Base-by-base conservation (phyloP, 37 sponge, comb jelly and placozoan species). In the Geodia barretti region DNA sequence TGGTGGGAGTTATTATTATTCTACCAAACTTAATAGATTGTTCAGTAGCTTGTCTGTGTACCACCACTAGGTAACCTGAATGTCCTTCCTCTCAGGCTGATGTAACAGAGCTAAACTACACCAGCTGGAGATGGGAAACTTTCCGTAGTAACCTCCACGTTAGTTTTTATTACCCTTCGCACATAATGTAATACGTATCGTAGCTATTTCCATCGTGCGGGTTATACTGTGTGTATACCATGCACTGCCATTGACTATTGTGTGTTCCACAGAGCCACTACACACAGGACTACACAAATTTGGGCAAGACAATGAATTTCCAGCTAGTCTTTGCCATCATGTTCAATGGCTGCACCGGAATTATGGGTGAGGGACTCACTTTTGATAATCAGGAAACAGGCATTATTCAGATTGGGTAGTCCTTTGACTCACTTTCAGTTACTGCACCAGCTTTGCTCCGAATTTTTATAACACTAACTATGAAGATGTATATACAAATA, bases 341-440 rank as follows among this genome's bases (percentile, higher is more conserved):
- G 73, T 98, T 98, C 91, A 98, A 93, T 72, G 98, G 98, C 32
- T 93, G 86, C 79, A 96, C 97, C 36, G 98, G 98, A 26, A 93
- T 98, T 23, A 95, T 95, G 89, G 95, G 95, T 95, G 21, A 64
- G 83, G 68, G n/a, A n/a, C n/a, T n/a, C n/a, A n/a, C n/a, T n/a
- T n/a, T n/a, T n/a, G n/a, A n/a, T n/a, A n/a, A n/a, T n/a, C n/a
- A n/a, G n/a, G n/a, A n/a, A n/a, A n/a, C n/a, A n/a, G n/a, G n/a
- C n/a, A n/a, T n/a, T n/a, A n/a, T n/a, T n/a, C n/a, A n/a, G n/a
- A n/a, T n/a, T n/a, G n/a, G n/a, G n/a, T n/a, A n/a, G n/a, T n/a
- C n/a, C n/a, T n/a, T n/a, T n/a, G n/a, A n/a, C n/a, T n/a, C n/a
- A n/a, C n/a, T n/a, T n/a, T n/a, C n/a, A n/a, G n/a, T n/a, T n/a